Base-by-base conservation (phyloP, 2,797 vertebrate genomes). In the Acipenser ruthenus region DNA sequence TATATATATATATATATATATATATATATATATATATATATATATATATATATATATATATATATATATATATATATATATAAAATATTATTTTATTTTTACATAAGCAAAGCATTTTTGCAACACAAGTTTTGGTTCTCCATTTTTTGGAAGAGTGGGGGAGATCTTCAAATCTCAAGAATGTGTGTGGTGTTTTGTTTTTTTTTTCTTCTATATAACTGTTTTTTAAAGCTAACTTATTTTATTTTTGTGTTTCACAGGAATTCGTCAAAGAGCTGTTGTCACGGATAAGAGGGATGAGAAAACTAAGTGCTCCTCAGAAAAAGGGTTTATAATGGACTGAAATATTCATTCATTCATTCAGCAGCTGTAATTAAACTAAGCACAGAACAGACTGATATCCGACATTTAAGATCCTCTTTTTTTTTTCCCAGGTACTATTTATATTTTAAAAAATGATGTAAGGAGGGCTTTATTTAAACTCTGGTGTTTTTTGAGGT, bases 281-380 rank as follows among this genome's bases (percentile, higher is more conserved):
- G 68, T 87, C 87, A 80, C 91, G 93, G 87, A 95, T 99, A 91
- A 94, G 89, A 87, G 96, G 95, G 80, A 96, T 99, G 96, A 90
- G 94, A 74, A 99, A 97, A 86, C 89, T 99, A 75, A 95, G 92
- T 59, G 93, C 95, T 69, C 95, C 95, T 0, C 91, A 93, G 70
- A 98, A 95, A 90, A 99, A 98, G 84, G 89, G 88, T 73, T 81
- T 95, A 92, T 98, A 93, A 93, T 86, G 75, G 79, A 75, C 58
- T 50, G 12, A 68, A 61, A 59, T 49, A 49, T 65, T 15, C 65
- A 66, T 11, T 15, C 65, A 66, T 11, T n/a, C 47, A 50, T 15
- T 50, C 67, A 49, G 49, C 52, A 58, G 62, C 65, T 69, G 59
- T 61, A 65, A 66, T 65, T 64, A 49, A 64, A 71, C 60, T 65